These are phyloP conservation scores for Sturnus vulgaris DNA, from an alignment of 2,113 vertebrate species.

Conservation along the genomic window DNA sequence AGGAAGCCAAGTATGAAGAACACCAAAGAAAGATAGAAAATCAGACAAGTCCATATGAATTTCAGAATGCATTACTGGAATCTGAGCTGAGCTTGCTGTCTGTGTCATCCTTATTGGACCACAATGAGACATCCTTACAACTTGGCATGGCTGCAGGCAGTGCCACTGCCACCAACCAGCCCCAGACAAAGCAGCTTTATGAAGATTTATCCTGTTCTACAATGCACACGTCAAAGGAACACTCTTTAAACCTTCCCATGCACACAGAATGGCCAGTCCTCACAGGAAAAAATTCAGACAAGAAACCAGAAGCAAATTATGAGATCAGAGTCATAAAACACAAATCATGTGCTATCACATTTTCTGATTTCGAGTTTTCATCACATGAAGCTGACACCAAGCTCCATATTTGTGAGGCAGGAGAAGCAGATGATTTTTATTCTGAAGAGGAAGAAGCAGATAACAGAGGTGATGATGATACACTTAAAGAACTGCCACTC, in stretches of 20 bases:
- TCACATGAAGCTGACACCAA: background rate
- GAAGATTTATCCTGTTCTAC: background rate
- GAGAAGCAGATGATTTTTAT: conserved; percentile 53
- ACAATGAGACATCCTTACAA: background rate
- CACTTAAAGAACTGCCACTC: conserved; percentile 67
- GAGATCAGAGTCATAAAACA: conserved; percentile 73
- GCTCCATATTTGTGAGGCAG: conserved; percentile 43
- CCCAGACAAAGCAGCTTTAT: background rate
- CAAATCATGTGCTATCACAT: conserved; percentile 75
- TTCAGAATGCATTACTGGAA: background rate
- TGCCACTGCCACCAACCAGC: background rate
- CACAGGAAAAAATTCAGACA: background rate
- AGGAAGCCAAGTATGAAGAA: background rate
- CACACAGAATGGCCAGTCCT: background rate
- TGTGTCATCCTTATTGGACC: background rate
- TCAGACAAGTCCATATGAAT: background rate
- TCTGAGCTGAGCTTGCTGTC: background rate
- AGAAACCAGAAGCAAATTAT: background rate
- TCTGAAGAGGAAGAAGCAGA: conserved; percentile 65
- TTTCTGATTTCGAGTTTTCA: conserved; percentile 63
- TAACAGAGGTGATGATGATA: conserved; percentile 20
- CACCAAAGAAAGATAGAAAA: background rate
- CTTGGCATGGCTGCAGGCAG: background rate
- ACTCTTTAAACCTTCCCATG: background rate
- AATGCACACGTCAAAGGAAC: background rate